Percentiles rank a stretch among this genome's conserved stretches.
phyloP scores from a whole-genome alignment of 2,888 invertebrate species.

The Ischnus inquisitorius region DNA sequence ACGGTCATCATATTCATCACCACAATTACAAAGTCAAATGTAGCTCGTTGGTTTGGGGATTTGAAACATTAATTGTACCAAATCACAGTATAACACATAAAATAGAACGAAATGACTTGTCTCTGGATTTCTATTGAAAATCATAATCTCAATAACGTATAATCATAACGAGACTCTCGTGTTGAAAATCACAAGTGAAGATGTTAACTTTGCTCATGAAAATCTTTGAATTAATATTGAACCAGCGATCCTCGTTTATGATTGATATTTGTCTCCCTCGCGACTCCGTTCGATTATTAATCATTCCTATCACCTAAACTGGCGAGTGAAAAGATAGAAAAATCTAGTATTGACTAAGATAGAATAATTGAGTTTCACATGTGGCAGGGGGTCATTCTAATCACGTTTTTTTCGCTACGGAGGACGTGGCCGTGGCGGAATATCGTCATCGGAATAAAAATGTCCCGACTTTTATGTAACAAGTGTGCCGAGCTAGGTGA shows the following conservation, averaged over 20 bases:
- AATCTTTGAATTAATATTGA: not conserved
- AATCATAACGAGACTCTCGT: not conserved
- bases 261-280: not conserved
- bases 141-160: not conserved
- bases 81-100: no score
- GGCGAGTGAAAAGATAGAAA: not conserved
- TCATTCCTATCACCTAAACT: not conserved
- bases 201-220: not conserved
- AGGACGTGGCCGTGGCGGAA: slow-evolving; percentile 32
- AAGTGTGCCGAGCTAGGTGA: not conserved
- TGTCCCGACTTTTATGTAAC: slow-evolving; percentile 29
- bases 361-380: not conserved
- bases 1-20: no score
- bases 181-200: not conserved
- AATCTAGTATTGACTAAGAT: not conserved
- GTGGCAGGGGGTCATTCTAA: slow-evolving; percentile 22
- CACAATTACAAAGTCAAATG: no score
- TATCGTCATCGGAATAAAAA: slow-evolving; percentile 50
- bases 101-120: no score
- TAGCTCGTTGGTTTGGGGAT: no score
- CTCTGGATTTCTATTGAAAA: no score
- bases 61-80: no score
- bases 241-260: no score
- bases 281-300: not conserved
- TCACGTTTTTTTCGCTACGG: slow-evolving; percentile 35